Evolutionary conservation across 2,888 invertebrate species (phyloP), one percentile per base, ranked within the genome.

Genomic region (Drosophila quasianomalipes): DNA sequence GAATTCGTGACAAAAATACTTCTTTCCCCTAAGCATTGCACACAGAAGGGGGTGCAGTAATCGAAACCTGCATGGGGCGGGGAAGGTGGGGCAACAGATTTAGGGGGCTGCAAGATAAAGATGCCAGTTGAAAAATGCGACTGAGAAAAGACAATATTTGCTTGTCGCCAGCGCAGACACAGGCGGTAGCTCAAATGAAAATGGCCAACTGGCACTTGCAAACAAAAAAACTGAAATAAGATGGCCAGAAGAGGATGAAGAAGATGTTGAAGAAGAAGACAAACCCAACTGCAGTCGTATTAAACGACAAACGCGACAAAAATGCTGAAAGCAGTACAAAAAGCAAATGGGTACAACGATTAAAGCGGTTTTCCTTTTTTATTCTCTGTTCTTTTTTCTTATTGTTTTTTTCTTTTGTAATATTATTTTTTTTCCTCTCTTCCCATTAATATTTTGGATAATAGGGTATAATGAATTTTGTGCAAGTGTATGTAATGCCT

Each of bases 1-100:
- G 90, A 89, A 90, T 85, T 90, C 85, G 91, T 85, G 90, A 88
- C 85, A 88, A 73, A 91, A 89, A 85, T 88, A 81, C 71, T 68
- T 62, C 63, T 26, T n/a, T 22, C 57, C 60, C 60, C 44, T 28
- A 39, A 57, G 28, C 6, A 35, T 30, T 16, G 49, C 37, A 49
- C 7, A 39, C 9, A 39, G 55, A 35, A 58, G 41, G 55, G 66
- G 71, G 41, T 71, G 68, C 64, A 66, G 51, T 52, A 57, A 70
- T 61, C 65, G 57, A 31, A 31, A 44, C 57, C 30, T n/a, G 10
- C 5, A 26, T 4, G 7, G 3, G 28, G 22, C n/a, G n/a, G 3
- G 37, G 3, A 19, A 4, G 62, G 10, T 47, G 28, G 33, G 12
- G 44, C 3, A 33, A n/a, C 19, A 28, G n/a, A 16, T 30, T 6